Conservation (phyloP, 2,113 vertebrate genomes). For the Carettochelys insculpta region DNA sequence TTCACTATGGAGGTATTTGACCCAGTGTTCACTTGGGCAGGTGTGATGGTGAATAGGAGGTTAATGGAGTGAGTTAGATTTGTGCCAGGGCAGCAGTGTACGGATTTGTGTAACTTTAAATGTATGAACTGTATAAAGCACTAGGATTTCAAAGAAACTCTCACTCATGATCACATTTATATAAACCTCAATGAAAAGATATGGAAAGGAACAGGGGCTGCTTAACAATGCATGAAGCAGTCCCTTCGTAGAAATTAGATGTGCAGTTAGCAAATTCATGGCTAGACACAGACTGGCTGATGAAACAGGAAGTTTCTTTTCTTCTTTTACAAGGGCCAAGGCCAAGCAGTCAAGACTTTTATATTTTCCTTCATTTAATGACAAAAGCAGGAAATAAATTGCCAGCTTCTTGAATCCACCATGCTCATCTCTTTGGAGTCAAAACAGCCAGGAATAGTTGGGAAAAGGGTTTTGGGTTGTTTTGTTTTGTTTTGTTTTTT, state of each 20-base stretch:
- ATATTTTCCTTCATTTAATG: neutral
- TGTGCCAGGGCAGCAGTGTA: rapidly evolving
- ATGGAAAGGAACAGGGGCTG: neutral
- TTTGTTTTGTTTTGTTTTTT: too few species aligned
- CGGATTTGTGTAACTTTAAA: neutral
- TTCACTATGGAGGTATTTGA: neutral
- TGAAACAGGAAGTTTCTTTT: constrained; percentile 21
- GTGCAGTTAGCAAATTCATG: neutral
- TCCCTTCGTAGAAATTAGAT: constrained; percentile 36
- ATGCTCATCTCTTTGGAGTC: neutral
- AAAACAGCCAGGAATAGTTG: constrained; percentile 3
- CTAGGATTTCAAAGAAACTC: neutral
- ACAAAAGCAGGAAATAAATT: neutral
- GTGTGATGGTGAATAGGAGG: neutral
- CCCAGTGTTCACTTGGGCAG: neutral
- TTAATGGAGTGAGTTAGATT: neutral
- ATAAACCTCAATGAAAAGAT: neutral
- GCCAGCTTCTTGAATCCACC: neutral
- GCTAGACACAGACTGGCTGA: constrained; percentile 16
- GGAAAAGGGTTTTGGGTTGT: neutral
- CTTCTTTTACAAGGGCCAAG: constrained; percentile 14
- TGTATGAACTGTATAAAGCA: neutral
- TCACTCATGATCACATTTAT: neutral
- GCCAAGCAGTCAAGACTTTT: neutral
- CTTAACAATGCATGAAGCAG: neutral